phyloP scores from a whole-genome alignment of 2,888 invertebrate genomes.

The Lapara coniferarum region DNA sequence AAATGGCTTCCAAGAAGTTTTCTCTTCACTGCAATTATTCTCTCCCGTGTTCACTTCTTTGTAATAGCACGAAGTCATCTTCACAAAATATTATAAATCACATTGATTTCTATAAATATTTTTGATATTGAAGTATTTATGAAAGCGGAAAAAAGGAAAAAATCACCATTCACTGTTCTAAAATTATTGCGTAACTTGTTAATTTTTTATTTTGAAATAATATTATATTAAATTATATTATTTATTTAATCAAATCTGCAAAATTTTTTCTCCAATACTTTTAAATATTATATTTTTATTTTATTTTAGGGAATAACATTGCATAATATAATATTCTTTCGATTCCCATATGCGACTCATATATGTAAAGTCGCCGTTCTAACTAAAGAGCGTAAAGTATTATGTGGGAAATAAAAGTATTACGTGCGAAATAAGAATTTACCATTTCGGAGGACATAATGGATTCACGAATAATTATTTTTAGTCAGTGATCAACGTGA shows the following conservation, averaged over 20 bases:
- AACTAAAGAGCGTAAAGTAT: not conserved
- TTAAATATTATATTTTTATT: not conserved
- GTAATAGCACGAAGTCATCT: slow-evolving; percentile 2
- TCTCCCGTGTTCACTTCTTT: not conserved
- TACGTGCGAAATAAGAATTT: slow-evolving; percentile 1
- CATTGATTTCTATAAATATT: not conserved
- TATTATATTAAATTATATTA: too few species aligned
- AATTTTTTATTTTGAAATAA: not conserved
- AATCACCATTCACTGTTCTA: not conserved
- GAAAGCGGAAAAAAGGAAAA: too few species aligned
- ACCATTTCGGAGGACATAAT: too few species aligned
- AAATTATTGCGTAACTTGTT: not conserved
- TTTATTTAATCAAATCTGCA: not conserved
- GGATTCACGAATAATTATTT: not conserved
- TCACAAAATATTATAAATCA: not conserved
- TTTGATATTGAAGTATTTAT: not conserved
- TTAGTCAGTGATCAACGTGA: too few species aligned
- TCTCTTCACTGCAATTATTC: not conserved
- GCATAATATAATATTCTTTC: not conserved
- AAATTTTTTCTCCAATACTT: not conserved
- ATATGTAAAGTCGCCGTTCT: not conserved
- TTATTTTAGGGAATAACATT: not conserved
- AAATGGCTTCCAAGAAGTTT: slow-evolving; percentile 28
- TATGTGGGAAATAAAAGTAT: not conserved
- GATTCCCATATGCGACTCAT: not conserved